Conservation (phyloP, 2,797 vertebrate genomes). For the Scomberomorus guttatus region DNA sequence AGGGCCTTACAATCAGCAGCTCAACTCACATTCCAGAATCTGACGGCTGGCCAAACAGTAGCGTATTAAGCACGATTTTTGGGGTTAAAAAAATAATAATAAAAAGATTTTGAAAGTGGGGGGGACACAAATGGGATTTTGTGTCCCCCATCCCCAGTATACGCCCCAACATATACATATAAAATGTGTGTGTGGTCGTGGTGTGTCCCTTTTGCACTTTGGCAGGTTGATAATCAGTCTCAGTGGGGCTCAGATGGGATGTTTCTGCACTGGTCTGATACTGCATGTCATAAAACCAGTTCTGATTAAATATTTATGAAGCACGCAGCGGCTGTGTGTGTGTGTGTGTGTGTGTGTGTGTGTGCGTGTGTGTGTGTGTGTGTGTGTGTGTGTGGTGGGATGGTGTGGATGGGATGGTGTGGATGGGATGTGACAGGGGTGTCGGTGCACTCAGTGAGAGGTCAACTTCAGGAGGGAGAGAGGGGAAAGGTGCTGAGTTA, state of each 20-base stretch:
- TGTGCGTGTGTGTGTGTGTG: slow-evolving; percentile 28
- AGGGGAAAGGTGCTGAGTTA: slow-evolving; percentile 70
- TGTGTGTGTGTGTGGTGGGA: slow-evolving; percentile 20
- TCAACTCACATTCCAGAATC: no score
- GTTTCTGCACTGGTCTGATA: slow-evolving; percentile 68
- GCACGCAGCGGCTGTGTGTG: slow-evolving; percentile 30
- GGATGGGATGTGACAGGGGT: slow-evolving; percentile 56
- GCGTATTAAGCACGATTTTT: no score
- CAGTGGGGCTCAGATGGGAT: slow-evolving; percentile 60
- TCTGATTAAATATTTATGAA: slow-evolving; percentile 74
- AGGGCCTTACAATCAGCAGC: no score
- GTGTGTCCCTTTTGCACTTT: slow-evolving; percentile 6
- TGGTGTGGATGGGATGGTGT: slow-evolving; percentile 27
- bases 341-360: slow-evolving; percentile 21
- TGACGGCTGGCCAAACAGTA: no score
- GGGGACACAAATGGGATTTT: no score
- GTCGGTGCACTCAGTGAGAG: slow-evolving; percentile 66
- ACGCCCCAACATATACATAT: background rate
- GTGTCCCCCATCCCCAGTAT: no score
- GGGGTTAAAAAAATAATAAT: no score
- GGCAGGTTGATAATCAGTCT: slow-evolving; percentile 54
- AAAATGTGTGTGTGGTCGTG: background rate
- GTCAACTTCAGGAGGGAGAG: slow-evolving; percentile 61
- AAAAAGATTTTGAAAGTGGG: no score
- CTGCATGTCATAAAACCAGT: slow-evolving; percentile 72